Evolutionary conservation across 64 coral and sea anemone species (phyloP).

Genomic region (Pocillopora verrucosa): DNA sequence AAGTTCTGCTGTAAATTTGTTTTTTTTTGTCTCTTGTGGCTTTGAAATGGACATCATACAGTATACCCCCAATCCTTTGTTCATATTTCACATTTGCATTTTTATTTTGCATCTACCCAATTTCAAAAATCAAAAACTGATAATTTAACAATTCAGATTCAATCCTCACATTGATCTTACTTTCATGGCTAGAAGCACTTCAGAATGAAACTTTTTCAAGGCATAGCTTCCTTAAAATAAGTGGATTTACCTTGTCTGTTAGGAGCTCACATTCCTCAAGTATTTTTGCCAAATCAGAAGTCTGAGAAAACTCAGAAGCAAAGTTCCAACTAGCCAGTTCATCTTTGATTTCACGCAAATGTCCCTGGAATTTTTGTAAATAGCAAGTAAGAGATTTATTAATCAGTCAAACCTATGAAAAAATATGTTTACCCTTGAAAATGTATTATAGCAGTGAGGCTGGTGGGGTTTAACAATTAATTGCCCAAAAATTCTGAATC

Average conservation of each 20-base stretch:
- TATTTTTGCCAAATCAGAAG: slow-evolving; percentile 26
- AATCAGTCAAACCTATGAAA: background rate
- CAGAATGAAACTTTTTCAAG: background rate
- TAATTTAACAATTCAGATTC: background rate
- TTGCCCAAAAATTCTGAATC: no score
- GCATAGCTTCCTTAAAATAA: background rate
- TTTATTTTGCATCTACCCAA: no score
- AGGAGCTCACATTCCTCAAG: slow-evolving; percentile 61
- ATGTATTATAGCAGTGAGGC: no score
- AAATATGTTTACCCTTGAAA: no score
- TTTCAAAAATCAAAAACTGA: no score
- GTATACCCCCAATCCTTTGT: no score
- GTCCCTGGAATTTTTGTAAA: slow-evolving; percentile 6
- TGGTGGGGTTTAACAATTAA: no score
- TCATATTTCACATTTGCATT: no score
- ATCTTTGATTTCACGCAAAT: slow-evolving; percentile 37
- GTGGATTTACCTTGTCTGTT: slow-evolving; percentile 49
- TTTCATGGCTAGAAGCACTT: background rate
- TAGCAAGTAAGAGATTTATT: background rate
- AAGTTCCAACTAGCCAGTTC: background rate
- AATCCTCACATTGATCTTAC: no score
- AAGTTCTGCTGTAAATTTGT: no score
- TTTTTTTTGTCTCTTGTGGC: no score
- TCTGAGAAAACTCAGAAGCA: background rate
- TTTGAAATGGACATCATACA: no score